Conservation (phyloP, 2,888 invertebrate species). For the Lasioglossum malachurum region DNA sequence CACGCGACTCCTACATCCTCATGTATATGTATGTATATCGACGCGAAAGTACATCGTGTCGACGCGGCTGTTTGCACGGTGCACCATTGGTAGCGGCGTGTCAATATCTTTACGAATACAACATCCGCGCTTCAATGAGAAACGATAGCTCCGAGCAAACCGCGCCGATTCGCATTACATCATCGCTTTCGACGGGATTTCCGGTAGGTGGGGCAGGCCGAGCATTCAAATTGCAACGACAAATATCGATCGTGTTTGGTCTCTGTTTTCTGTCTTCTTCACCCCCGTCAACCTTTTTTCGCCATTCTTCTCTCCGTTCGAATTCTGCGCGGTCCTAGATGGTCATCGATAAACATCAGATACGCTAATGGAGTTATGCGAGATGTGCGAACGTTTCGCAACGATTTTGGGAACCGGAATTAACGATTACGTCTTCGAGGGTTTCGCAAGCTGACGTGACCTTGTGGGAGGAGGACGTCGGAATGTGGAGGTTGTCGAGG, state of each 20-base stretch:
- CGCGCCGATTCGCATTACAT: conserved; percentile 47
- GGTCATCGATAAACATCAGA: not conserved
- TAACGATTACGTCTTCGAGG: conserved; percentile 31
- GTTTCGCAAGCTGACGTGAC: conserved; percentile 24
- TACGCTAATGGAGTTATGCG: conserved; percentile 27
- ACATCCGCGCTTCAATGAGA: conserved; percentile 60
- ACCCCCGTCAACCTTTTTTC: not conserved
- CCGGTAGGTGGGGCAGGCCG: conserved; percentile 47
- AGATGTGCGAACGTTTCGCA: not conserved
- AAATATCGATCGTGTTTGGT: conserved; percentile 22
- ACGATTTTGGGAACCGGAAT: conserved; percentile 10
- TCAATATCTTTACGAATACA: conserved; percentile 67
- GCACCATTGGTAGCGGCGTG: conserved; percentile 65
- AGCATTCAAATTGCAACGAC: conserved; percentile 40
- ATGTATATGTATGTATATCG: not conserved
- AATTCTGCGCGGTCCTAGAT: not conserved
- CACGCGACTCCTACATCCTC: not conserved
- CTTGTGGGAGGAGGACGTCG: not conserved
- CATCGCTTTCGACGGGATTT: conserved; percentile 48
- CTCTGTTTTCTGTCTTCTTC: not conserved
- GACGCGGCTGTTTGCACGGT: conserved; percentile 63
- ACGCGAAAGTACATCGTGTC: conserved; percentile 38
- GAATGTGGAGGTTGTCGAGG: not conserved
- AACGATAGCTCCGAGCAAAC: conserved; percentile 40
- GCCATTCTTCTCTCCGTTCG: not conserved